phyloP scores from a whole-genome alignment of 37 sponge, comb jelly and placozoan genomes.

The Tethya wilhelma region DNA sequence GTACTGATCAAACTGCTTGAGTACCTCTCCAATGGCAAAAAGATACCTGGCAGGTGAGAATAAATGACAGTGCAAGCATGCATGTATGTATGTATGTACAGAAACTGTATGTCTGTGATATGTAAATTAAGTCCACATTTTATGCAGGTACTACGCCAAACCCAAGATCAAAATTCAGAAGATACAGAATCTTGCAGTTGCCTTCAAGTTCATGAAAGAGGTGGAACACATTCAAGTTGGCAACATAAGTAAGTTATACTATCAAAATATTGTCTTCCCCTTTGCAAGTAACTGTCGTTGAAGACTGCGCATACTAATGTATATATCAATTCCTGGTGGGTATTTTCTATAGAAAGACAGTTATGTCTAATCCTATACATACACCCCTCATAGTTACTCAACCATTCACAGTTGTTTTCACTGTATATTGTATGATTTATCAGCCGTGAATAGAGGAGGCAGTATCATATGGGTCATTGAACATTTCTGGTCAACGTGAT shows the following conservation, averaged over 20 bases:
- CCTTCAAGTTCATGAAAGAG: constrained; percentile 78
- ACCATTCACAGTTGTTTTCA: too few relatives aligned
- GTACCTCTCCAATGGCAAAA: constrained; percentile 66
- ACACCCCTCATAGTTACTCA: neutral
- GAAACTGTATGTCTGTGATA: too few relatives aligned
- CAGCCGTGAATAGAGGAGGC: neutral
- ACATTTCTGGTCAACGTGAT: neutral
- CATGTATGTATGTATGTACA: too few relatives aligned
- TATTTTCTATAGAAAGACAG: too few relatives aligned
- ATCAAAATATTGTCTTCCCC: too few relatives aligned
- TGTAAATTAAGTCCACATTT: too few relatives aligned
- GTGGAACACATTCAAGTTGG: constrained; percentile 74
- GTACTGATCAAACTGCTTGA: constrained; percentile 82
- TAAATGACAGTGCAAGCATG: too few relatives aligned
- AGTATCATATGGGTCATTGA: neutral
- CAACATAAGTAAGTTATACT: constrained; percentile 69
- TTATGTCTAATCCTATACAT: neutral
- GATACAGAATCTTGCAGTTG: constrained; percentile 69
- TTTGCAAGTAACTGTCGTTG: too few relatives aligned
- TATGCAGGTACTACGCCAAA: constrained; percentile 60
- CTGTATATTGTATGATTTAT: neutral
- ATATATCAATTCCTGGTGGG: too few relatives aligned
- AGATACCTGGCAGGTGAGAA: constrained; percentile 51
- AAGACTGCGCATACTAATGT: too few relatives aligned
- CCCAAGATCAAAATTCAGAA: constrained; percentile 66